These are phyloP conservation scores for Stegana nigrithorax DNA, from an alignment of 2,888 invertebrate genomes.

Conservation along the genomic window DNA sequence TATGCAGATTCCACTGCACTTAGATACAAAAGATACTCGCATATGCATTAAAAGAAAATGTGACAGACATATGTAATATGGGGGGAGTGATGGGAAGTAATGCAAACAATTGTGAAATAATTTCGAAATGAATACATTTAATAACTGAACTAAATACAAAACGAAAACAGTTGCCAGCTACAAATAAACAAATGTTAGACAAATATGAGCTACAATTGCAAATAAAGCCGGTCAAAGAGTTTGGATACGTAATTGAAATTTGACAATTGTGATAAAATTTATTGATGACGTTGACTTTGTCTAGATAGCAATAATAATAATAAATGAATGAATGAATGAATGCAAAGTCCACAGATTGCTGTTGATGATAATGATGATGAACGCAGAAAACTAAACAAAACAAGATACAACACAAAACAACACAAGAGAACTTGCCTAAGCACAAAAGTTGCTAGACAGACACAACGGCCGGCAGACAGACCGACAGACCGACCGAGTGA, in stretches of 20 bases:
- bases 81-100: constrained; percentile 18
- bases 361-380: too few relatives aligned
- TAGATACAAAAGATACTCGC: too few relatives aligned
- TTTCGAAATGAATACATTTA: constrained; percentile 47
- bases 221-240: too few relatives aligned
- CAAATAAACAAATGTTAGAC: neutral
- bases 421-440: too few relatives aligned
- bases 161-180: neutral
- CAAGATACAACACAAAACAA: too few relatives aligned
- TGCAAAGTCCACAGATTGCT: neutral
- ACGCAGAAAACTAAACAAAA: too few relatives aligned
- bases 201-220: neutral
- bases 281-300: constrained; percentile 8
- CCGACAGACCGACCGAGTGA: constrained; percentile 21
- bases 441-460: too few relatives aligned
- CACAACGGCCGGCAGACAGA: neutral
- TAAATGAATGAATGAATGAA: constrained; percentile 2
- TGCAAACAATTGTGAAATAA: neutral
- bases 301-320: too few relatives aligned
- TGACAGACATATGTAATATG: too few relatives aligned
- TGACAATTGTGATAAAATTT: constrained; percentile 5
- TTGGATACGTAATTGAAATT: neutral
- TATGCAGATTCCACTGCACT: too few relatives aligned
- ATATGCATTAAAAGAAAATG: too few relatives aligned
- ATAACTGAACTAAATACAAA: constrained; percentile 50